Base-by-base conservation (phyloP, 2,113 vertebrate species). In the Triplophysa tibetana region DNA sequence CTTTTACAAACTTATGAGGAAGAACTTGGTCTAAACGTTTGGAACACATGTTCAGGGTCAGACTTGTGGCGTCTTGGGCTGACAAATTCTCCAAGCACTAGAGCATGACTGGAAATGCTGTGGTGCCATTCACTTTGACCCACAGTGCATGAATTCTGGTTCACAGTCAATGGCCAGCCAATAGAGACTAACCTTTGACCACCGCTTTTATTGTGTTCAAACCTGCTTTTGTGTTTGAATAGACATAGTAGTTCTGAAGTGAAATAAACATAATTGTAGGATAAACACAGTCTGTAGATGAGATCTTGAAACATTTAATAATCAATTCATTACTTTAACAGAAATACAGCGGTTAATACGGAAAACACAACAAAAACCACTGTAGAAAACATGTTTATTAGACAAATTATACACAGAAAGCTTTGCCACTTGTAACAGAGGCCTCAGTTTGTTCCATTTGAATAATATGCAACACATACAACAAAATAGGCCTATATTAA, bases 361-460 rank as follows among this genome's bases (percentile, higher is more conserved):
- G 58, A 83, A 90, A 90, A 91, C 72, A 91, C 85, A 88, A 88
- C 77, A 87, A 85, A 86, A 90, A 1, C 91, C 89, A 92, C 93
- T 98, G 97, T 99, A 98, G 94, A 98, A 98, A 99, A 99, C 95
- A 94, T 95, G 97, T 99, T 99, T 99, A 99, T 99, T 99, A 98
- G 98, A 98, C 97, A 99, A 98, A 98, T 98, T 98, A 98, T 98
- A 98, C 98, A 99, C 98, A 98, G 97, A 99, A 99, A 98, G 98
- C 96, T 97, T 96, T 96, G 97, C 95, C 96, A 97, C 96, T 98
- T 97, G 93, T 96, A 97, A 97, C 95, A 94, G 98, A 97, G 96
- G 96, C 96, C 95, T 96, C 93, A 95, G 95, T 95, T 96, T 96
- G 94, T 95, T 98, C 94, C 94, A 94, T 95, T 95, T 93, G 93